phyloP scores from a whole-genome alignment of 35 echinoderm and acorn worm genomes.

The Lytechinus variegatus region DNA sequence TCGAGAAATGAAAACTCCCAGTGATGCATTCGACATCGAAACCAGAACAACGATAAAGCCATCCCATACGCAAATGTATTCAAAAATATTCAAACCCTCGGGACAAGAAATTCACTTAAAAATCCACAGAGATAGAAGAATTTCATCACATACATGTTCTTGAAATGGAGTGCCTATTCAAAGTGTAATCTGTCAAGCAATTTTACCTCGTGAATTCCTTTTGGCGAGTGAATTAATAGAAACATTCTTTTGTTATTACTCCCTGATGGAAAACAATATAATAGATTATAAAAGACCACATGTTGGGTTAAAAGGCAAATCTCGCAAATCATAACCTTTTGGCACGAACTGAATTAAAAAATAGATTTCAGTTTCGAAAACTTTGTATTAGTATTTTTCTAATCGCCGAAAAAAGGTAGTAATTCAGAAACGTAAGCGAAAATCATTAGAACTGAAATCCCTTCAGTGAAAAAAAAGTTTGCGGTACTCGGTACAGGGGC shows the following conservation, averaged over 20 bases:
- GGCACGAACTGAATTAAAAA: background rate
- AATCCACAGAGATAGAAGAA: background rate
- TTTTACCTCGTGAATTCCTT: background rate
- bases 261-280: background rate
- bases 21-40: background rate
- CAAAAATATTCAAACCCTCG: background rate
- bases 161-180: background rate
- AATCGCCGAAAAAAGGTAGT: too few species aligned
- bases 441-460: too few species aligned
- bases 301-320: background rate
- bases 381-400: background rate
- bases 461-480: too few species aligned
- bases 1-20: background rate
- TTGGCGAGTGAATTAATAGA: background rate
- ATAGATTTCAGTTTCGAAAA: background rate
- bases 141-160: background rate
- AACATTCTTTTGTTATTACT: background rate
- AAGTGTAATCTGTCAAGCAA: background rate
- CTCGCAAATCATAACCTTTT: background rate
- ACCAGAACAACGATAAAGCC: background rate
- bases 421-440: too few species aligned
- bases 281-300: background rate
- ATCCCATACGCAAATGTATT: slow-evolving; percentile 12
- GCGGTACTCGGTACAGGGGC: background rate
- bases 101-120: background rate